Evolutionary conservation across 2,888 invertebrate species (phyloP), one percentile per base, ranked within the genome.

Genomic region (Cantharis lateralis): DNA sequence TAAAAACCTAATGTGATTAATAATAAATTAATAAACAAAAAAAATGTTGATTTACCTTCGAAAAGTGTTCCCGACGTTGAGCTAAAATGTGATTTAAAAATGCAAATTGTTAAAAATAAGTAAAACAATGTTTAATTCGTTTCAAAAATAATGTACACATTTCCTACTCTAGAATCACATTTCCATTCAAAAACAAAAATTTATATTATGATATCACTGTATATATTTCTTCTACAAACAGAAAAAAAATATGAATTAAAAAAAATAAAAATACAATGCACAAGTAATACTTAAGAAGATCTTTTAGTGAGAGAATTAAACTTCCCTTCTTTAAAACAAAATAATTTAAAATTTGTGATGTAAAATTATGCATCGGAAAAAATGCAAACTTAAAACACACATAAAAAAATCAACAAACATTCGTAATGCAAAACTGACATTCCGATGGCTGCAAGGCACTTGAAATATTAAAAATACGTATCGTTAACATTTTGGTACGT

Each of bases 301-400:
- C 24, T 66, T 66, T 66, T 20, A 66, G 64, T 66, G n/a, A 11
- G 64, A 66, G 24, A 66, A 66, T 20, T 20, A 13, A 20, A 20
- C n/a, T 48, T n/a, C 48, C 48, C 48, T 48, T n/a, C 5, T n/a
- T 48, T 48, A 48, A 48, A 48, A 48, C 48, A 66, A 66, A 66
- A 66, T 20, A 16, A 20, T 66, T 66, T 66, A 20, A 66, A 66
- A 48, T n/a, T 48, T 66, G 64, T 66, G 64, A 66, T 66, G 64
- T 66, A 66, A 66, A 66, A 66, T 66, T 20, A 20, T 66, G n/a
- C 24, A 66, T 66, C 64, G 24, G 64, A 66, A 66, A 66, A 10
- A 66, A 66, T 66, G 24, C 64, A 66, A 66, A 66, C 64, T 15
- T 48, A 66, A 66, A 66, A 66, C 64, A 66, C 64, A 66, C 64